Conservation (phyloP, 2,797 vertebrate genomes). For the Melanotaenia maccullochi region DNA sequence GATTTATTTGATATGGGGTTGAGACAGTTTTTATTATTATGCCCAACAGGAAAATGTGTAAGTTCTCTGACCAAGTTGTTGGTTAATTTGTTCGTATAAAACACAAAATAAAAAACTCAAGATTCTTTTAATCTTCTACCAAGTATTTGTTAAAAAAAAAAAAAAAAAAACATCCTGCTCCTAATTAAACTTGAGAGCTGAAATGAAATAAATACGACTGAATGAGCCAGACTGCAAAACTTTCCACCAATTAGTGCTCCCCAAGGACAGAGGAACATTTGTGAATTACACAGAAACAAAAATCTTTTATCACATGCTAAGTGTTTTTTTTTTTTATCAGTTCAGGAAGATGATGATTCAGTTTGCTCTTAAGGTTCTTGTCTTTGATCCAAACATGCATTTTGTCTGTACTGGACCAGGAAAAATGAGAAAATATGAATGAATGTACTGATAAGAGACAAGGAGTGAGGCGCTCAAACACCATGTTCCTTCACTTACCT, state of each 20-base stretch:
- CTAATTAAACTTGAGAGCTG: slow-evolving; percentile 1
- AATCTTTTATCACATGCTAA: neutral
- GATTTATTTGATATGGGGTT: neutral
- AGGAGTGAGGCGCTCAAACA: neutral
- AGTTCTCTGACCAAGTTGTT: neutral
- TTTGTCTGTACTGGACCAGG: neutral
- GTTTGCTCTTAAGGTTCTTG: neutral
- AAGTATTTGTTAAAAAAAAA: neutral
- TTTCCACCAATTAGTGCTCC: neutral
- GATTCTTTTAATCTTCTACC: neutral
- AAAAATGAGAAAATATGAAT: neutral
- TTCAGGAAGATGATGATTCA: slow-evolving; percentile 2
- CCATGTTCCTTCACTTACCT: neutral
- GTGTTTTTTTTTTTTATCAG: slow-evolving; percentile 16
- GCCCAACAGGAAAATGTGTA: neutral
- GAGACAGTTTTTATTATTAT: neutral
- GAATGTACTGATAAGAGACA: neutral
- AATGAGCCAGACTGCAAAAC: neutral
- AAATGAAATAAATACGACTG: neutral
- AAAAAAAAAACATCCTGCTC: neutral
- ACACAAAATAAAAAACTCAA: neutral
- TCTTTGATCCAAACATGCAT: slow-evolving; percentile 7
- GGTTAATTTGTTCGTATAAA: neutral
- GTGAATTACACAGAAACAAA: neutral
- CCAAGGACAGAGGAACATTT: neutral